phyloP scores from a whole-genome alignment of 1,140 invertebrate species.

The Drosophila kurseongensis region DNA sequence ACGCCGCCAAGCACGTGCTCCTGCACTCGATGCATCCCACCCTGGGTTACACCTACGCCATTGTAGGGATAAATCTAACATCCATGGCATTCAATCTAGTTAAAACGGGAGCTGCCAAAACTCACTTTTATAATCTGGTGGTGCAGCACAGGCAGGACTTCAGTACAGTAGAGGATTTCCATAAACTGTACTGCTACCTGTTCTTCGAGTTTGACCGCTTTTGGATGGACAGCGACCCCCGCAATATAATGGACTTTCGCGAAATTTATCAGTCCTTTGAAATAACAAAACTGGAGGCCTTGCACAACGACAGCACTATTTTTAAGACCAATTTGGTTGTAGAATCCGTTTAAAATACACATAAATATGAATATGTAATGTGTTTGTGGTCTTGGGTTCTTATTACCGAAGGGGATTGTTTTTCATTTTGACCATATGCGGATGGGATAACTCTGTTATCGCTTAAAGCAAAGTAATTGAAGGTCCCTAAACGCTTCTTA shows the following conservation, averaged over 20 bases:
- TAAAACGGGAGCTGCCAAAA: constrained; percentile 92
- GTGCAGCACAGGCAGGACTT: constrained; percentile 85
- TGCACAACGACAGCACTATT: constrained; percentile 71
- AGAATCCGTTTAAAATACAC: constrained; percentile 62
- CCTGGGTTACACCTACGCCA: constrained; percentile 95
- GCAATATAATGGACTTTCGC: constrained; percentile 97
- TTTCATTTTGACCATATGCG: not conserved
- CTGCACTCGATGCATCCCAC: constrained; percentile 95
- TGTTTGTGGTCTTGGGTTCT: not conserved
- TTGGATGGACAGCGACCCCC: constrained; percentile 95
- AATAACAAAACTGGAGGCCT: constrained; percentile 71
- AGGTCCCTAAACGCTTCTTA: no score
- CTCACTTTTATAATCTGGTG: constrained; percentile 96
- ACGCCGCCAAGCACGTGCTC: constrained; percentile 92
- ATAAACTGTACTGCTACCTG: constrained; percentile 97
- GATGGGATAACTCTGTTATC: not conserved
- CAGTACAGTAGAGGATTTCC: constrained; percentile 92
- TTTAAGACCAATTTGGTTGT: constrained; percentile 82
- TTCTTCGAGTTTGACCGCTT: constrained; percentile 97
- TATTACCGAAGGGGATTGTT: not conserved
- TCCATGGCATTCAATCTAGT: constrained; percentile 94
- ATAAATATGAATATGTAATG: not conserved
- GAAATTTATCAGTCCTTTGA: constrained; percentile 94
- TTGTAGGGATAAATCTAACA: constrained; percentile 97
- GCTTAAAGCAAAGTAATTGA: no score